Conservation (phyloP, 2,888 invertebrate genomes). For the Napeogenes sylphis region DNA sequence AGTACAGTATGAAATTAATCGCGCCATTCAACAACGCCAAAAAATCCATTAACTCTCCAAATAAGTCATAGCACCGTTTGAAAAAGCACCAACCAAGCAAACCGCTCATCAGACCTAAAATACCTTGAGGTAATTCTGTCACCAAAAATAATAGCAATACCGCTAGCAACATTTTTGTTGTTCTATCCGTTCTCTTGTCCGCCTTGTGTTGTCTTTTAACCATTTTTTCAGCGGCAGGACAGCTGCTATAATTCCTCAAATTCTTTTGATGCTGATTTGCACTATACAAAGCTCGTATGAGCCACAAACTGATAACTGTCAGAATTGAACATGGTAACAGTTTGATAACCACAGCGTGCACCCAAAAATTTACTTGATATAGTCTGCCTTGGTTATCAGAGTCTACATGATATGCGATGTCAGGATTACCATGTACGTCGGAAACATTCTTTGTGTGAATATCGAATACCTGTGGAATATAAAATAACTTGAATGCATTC, state of each 20-base stretch:
- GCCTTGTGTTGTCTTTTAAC: constrained; percentile 75
- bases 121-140: constrained; percentile 92
- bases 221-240: constrained; percentile 69
- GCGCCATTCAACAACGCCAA: constrained; percentile 93
- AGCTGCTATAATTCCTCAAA: constrained; percentile 80
- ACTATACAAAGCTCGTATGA: constrained; percentile 84
- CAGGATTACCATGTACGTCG: constrained; percentile 57
- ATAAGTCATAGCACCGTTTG: constrained; percentile 85
- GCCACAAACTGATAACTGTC: constrained; percentile 83
- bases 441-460: constrained; percentile 71
- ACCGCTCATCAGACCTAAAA: constrained; percentile 84
- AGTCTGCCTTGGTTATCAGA: constrained; percentile 78
- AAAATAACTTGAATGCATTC: constrained; percentile 36
- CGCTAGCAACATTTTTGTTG: constrained; percentile 92
- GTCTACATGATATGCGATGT: constrained; percentile 66
- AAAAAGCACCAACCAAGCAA: constrained; percentile 85
- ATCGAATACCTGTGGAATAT: constrained; percentile 60
- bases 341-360: constrained; percentile 88
- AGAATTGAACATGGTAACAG: constrained; percentile 87
- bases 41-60: constrained; percentile 93
- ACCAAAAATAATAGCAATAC: constrained; percentile 90
- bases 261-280: constrained; percentile 86
- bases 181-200: constrained; percentile 88
- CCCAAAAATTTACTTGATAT: constrained; percentile 87
- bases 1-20: constrained; percentile 95